A percentile compares a stretch with the other conserved stretches of the same genome.
Evolutionary conservation across 1,140 invertebrate genomes (phyloP).

Genomic region (Achatina immaculata): DNA sequence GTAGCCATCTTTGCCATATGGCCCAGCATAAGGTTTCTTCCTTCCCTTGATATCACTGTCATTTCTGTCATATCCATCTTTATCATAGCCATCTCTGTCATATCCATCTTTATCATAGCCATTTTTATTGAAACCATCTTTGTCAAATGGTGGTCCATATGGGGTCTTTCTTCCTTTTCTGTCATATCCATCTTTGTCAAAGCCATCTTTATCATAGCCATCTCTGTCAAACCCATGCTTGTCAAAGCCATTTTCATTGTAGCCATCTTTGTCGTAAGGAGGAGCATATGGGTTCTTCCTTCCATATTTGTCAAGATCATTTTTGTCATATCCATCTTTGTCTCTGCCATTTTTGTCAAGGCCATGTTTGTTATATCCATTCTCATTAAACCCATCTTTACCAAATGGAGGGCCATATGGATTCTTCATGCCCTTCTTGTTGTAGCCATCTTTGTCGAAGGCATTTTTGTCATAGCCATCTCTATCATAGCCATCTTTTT

Average conservation of each 20-base stretch:
- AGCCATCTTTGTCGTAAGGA: neutral
- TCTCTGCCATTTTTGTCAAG: neutral
- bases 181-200: slow-evolving; percentile 3
- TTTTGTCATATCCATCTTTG: slow-evolving; percentile 11
- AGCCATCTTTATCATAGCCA: slow-evolving; percentile 2
- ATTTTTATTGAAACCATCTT: neutral
- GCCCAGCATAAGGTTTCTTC: neutral
- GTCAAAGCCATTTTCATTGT: neutral
- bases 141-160: slow-evolving; percentile 3
- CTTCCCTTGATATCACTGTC: neutral
- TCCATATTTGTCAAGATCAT: neutral
- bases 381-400: slow-evolving; percentile 1
- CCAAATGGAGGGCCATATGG: slow-evolving; percentile 7
- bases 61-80: slow-evolving; percentile 9
- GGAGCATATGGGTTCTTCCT: slow-evolving; percentile 6
- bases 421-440: neutral
- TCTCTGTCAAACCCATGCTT: neutral
- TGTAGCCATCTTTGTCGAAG: neutral
- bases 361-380: slow-evolving; percentile 5
- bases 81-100: neutral
- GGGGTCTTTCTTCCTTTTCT: neutral
- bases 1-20: slow-evolving; percentile 2
- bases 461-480: slow-evolving; percentile 8
- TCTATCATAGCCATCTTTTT: neutral
- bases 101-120: slow-evolving; percentile 2